Base-by-base conservation (phyloP, 1,140 invertebrate species). In the Ceratosolen fusciceps region DNA sequence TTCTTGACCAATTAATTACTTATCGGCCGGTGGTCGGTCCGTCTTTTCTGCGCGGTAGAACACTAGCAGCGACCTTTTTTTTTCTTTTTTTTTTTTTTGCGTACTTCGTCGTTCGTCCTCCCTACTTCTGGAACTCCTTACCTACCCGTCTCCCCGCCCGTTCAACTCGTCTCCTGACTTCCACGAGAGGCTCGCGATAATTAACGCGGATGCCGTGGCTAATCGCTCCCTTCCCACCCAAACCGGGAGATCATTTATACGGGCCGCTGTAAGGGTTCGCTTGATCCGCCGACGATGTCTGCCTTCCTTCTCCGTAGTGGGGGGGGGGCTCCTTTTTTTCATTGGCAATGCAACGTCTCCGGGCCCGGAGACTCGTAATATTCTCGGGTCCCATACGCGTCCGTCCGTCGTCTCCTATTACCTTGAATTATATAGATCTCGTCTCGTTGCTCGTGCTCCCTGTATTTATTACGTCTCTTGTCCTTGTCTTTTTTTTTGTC, bases 1-100 rank as follows among this genome's bases (percentile, higher is more conserved):
- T 72, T 74, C n/a, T 73, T 24, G 52, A n/a, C 72, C 72, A 74
- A 74, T 74, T 74, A 74, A 74, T 74, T 74, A 74, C 56, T 74
- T 74, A 62, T 62, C 72, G 29, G 7, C 52, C 29, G 52, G 12
- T 12, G 1, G 2, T 14, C 58, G 3, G 58, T 2, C 21, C 26
- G 58, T 29, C 5, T 24, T 60, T 24, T 60, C 58, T 54, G 43
- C 31, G n/a, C n/a, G n/a, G n/a, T n/a, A n/a, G n/a, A n/a, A n/a
- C n/a, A n/a, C n/a, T n/a, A n/a, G n/a, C n/a, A n/a, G n/a, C n/a
- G n/a, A n/a, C n/a, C n/a, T n/a, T n/a, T n/a, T n/a, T n/a, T n/a
- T n/a, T n/a, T n/a, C n/a, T n/a, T n/a, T n/a, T n/a, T n/a, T n/a
- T n/a, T n/a, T n/a, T n/a, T n/a, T n/a, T n/a, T n/a, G n/a, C n/a